phyloP scores from a whole-genome alignment of 1,140 invertebrate species.

The Drosophila cardini region DNA sequence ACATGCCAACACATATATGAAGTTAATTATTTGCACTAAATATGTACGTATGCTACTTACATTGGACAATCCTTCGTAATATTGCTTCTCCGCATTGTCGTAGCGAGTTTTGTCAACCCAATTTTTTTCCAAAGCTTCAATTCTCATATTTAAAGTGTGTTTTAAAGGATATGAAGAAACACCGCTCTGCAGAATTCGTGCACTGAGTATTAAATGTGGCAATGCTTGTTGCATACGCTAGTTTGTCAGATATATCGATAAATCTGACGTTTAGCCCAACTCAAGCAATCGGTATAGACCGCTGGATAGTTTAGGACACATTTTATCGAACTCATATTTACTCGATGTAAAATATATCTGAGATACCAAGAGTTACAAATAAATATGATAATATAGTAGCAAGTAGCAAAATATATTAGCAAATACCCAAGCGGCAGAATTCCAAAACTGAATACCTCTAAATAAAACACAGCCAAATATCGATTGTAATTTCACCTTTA shows the following conservation, averaged over 20 bases:
- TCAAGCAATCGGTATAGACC: neutral
- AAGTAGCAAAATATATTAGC: no score
- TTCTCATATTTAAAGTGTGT: slow-evolving; percentile 34
- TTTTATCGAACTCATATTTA: no score
- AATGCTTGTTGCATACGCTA: slow-evolving; percentile 5
- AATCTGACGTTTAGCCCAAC: neutral
- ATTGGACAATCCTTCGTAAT: slow-evolving; percentile 81
- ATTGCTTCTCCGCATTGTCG: slow-evolving; percentile 86
- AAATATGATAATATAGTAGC: no score
- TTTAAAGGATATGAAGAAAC: neutral
- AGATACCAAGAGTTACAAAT: no score
- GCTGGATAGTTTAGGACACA: no score
- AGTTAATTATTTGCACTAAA: slow-evolving; percentile 1
- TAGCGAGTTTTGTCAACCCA: slow-evolving; percentile 87
- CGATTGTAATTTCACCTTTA: neutral
- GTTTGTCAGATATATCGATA: slow-evolving; percentile 2
- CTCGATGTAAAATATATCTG: no score
- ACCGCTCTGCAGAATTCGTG: neutral
- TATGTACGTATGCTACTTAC: slow-evolving; percentile 38
- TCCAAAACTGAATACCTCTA: no score
- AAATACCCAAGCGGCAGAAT: no score
- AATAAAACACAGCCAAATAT: neutral
- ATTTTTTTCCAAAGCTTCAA: slow-evolving; percentile 82
- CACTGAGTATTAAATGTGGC: slow-evolving; percentile 10
- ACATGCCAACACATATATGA: neutral